These are phyloP conservation scores for Drosophila trapezifrons DNA, from an alignment of 1,140 invertebrate species.

Conservation along the genomic window DNA sequence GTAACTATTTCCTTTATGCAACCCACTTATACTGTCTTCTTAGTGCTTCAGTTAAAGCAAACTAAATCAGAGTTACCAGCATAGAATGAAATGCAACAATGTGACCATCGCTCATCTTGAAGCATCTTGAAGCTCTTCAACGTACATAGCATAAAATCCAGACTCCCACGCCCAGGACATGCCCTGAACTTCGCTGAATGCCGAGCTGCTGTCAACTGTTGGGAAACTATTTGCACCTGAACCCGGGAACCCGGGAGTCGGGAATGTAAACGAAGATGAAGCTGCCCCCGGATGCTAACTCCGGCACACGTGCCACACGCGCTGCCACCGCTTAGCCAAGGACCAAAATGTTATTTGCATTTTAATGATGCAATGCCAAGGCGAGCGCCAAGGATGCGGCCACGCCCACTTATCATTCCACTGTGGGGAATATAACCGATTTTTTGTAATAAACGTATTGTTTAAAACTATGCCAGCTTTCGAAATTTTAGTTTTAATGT, in stretches of 20 bases:
- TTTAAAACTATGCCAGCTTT: too few relatives aligned
- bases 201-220: conserved; percentile 23
- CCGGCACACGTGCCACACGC: conserved; percentile 22
- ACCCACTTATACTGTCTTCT: too few relatives aligned
- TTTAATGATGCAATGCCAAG: conserved; percentile 57
- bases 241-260: background rate
- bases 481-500: too few relatives aligned
- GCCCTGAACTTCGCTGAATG: conserved; percentile 1
- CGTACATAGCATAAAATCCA: background rate
- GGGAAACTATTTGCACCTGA: conserved; percentile 31
- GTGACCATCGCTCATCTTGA: conserved; percentile 11
- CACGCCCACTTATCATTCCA: conserved; percentile 37
- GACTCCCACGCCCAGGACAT: background rate
- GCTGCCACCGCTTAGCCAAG: conserved; percentile 21
- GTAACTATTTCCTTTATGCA: too few relatives aligned
- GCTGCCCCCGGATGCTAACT: background rate
- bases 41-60: too few relatives aligned
- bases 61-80: conserved; percentile 1
- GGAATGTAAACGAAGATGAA: background rate
- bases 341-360: conserved; percentile 61
- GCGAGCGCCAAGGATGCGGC: conserved; percentile 6
- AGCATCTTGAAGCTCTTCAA: background rate
- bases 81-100: background rate
- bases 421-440: too few relatives aligned
- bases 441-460: too few relatives aligned